These are phyloP conservation scores for Octopus sinensis DNA, from an alignment of 1,140 invertebrate species.

Conservation along the genomic window DNA sequence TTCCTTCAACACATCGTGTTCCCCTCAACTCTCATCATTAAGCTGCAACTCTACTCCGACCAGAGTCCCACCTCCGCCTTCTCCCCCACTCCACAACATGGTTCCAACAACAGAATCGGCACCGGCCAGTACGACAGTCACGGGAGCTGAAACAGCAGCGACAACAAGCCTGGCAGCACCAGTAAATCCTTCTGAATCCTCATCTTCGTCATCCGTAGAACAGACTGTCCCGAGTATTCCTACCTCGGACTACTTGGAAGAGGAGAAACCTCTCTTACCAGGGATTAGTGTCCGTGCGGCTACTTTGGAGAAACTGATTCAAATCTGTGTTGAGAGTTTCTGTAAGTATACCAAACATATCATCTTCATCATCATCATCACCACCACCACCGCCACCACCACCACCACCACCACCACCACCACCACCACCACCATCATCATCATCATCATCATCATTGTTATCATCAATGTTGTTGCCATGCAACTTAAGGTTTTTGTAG, in stretches of 20 bases:
- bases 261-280: slow-evolving; percentile 49
- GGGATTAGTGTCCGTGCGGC: slow-evolving; percentile 54
- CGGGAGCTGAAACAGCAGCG: background rate
- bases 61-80: background rate
- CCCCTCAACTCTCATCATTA: background rate
- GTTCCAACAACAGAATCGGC: background rate
- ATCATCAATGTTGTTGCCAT: no score
- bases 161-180: background rate
- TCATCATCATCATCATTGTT: no score
- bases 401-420: no score
- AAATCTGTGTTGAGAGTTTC: slow-evolving; percentile 54
- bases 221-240: background rate
- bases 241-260: slow-evolving; percentile 31
- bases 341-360: slow-evolving; percentile 38
- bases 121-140: background rate
- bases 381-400: background rate
- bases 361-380: no score
- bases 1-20: slow-evolving; percentile 38
- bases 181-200: background rate
- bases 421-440: no score
- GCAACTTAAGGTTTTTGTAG: no score
- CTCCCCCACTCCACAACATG: background rate
- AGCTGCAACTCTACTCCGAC: background rate
- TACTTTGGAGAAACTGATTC: slow-evolving; percentile 51
- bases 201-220: background rate